Evolutionary conservation across 2,888 invertebrate species (phyloP).

Genomic region (Idaea aversata): DNA sequence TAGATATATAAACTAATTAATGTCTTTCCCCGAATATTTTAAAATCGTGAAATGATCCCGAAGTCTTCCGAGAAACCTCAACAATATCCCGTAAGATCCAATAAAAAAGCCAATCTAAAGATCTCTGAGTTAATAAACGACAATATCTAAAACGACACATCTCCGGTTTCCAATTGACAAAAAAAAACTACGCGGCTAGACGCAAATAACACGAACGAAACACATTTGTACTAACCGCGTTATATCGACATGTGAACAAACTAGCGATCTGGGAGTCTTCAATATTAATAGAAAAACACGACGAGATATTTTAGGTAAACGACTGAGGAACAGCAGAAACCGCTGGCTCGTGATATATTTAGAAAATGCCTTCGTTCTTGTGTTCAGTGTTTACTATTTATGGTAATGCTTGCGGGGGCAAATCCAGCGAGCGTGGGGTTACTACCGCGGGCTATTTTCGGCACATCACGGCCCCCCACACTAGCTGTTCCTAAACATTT

Average conservation of each 20-base stretch:
- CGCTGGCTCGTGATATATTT: conserved; percentile 57
- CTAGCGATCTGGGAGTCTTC: conserved; percentile 46
- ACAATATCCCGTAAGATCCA: background rate
- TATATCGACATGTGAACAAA: background rate
- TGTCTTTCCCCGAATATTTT: background rate
- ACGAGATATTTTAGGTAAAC: conserved; percentile 53
- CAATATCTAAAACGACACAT: conserved; percentile 9
- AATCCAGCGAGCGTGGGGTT: conserved; percentile 61
- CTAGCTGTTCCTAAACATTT: background rate
- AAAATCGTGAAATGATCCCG: background rate
- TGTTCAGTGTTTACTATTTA: conserved; percentile 72
- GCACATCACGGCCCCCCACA: background rate
- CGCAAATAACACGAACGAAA: background rate
- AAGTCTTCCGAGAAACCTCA: background rate
- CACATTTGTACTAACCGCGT: background rate
- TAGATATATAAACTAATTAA: no score
- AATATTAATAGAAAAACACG: conserved; percentile 46
- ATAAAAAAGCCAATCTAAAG: background rate
- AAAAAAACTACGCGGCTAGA: conserved; percentile 7
- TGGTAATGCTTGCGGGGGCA: conserved; percentile 65
- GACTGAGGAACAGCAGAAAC: conserved; percentile 10
- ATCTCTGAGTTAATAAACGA: background rate
- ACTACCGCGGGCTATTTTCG: conserved; percentile 28
- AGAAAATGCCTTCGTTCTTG: conserved; percentile 54
- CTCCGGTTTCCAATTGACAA: conserved; percentile 19